phyloP scores from a whole-genome alignment of 2,113 vertebrate species.

The Aleadryas rufinucha region DNA sequence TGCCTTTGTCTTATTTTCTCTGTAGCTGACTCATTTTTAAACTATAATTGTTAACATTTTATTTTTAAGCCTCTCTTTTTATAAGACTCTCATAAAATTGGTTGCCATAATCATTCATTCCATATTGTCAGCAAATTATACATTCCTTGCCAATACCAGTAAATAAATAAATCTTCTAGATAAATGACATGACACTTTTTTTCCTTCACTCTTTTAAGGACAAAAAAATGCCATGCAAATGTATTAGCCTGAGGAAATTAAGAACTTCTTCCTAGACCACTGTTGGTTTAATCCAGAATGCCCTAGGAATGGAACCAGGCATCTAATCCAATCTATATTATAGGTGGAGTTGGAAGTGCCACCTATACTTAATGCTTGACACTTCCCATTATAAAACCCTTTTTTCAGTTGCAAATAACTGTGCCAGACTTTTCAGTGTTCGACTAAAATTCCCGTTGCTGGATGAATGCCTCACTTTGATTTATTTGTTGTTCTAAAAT shows the following conservation, averaged over 20 bases:
- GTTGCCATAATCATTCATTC: slow-evolving; percentile 17
- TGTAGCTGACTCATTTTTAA: slow-evolving; percentile 67
- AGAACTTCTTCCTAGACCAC: background rate
- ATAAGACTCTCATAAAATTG: slow-evolving; percentile 28
- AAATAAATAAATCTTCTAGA: slow-evolving; percentile 43
- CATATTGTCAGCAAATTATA: slow-evolving; percentile 33
- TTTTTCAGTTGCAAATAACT: slow-evolving; percentile 13
- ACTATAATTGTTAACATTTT: slow-evolving; percentile 58
- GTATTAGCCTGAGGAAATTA: background rate
- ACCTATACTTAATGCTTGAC: slow-evolving; percentile 55
- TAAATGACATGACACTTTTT: background rate
- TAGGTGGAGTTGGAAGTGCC: slow-evolving; percentile 37
- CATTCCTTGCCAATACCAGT: background rate
- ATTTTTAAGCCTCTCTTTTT: slow-evolving; percentile 35
- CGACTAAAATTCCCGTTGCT: slow-evolving; percentile 2
- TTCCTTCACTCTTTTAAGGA: background rate
- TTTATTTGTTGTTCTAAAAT: slow-evolving; percentile 52
- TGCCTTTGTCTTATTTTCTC: slow-evolving; percentile 66
- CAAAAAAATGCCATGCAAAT: background rate
- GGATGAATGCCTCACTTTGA: slow-evolving; percentile 28
- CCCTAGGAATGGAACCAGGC: background rate
- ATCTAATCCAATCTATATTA: slow-evolving; percentile 16
- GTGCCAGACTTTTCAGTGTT: slow-evolving; percentile 33
- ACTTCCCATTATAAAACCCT: slow-evolving; percentile 34
- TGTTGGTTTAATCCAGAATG: background rate